Evolutionary conservation across 2,113 vertebrate species (phyloP), one percentile per base, ranked within the genome.

Genomic region (Turdus rufiventris): DNA sequence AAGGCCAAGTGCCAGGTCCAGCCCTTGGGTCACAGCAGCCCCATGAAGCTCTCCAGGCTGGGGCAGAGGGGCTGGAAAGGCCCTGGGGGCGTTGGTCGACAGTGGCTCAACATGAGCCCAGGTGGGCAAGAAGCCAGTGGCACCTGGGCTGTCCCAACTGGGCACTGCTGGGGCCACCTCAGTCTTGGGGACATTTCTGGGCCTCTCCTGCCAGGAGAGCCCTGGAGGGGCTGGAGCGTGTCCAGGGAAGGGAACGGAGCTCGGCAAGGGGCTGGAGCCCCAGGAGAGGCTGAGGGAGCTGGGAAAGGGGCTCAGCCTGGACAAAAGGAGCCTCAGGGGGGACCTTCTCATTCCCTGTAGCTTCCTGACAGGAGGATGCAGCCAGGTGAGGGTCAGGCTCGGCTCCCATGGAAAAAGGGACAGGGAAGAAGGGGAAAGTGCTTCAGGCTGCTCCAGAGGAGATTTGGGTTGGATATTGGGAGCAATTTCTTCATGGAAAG

Each of bases 271-370:
- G 1, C 5, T 71, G 48, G 57, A 71, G 51, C 18, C 6, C 8
- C 36, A 66, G 76, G 23, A 58, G 43, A 0, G 0, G 60, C 60
- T 66, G 45, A 51, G n/a, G n/a, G n/a, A n/a, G n/a, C n/a, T n/a
- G n/a, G n/a, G n/a, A n/a, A n/a, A n/a, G n/a, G n/a, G n/a, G 0
- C 36, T 66, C 10, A 88, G 38, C 28, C 38, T 67, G 24, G n/a
- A 25, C 24, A 7, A 82, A 25, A 75, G 19, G n/a, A 31, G 38
- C 16, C 19, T 74, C 38, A 14, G 13, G 23, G 21, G 34, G 14
- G 4, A 20, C 28, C 3, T 38, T 38, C 14, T 58, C 0, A 0
- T 36, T 53, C 26, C 58, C 36, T 58, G 0, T 33, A 34, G n/a
- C 24, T 54, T 57, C 18, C 53, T 74, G 61, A 25, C 19, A 40